Percentiles rank a stretch among this genome's conserved stretches.
Conservation (phyloP, 2,888 invertebrate genomes). For the Scaptomyza tumidula region DNA sequence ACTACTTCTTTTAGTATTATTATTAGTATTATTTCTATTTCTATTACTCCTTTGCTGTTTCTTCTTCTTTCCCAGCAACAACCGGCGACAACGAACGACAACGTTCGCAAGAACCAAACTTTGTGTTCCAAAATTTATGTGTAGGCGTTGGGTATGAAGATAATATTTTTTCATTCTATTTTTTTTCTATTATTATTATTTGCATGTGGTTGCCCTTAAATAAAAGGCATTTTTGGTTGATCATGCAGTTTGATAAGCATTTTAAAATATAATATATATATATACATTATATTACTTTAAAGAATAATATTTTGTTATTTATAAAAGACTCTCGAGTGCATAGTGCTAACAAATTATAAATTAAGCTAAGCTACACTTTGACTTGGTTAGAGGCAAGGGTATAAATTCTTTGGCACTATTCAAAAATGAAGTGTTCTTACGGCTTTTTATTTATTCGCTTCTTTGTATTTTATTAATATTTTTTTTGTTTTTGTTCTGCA, state of each 20-base stretch:
- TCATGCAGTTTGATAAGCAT: background rate
- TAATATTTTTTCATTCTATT: slow-evolving; percentile 1
- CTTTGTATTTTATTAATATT: slow-evolving; percentile 15
- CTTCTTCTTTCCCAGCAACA: slow-evolving; percentile 12
- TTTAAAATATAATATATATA: background rate
- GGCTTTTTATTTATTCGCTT: slow-evolving; percentile 11
- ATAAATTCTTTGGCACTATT: slow-evolving; percentile 10
- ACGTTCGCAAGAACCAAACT: slow-evolving; percentile 61
- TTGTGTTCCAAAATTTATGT: slow-evolving; percentile 65
- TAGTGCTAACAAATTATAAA: background rate
- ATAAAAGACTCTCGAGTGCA: background rate
- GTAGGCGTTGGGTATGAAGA: slow-evolving; percentile 24
- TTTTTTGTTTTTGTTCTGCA: slow-evolving; percentile 19
- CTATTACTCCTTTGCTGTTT: slow-evolving; percentile 12
- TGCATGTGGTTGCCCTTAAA: slow-evolving; percentile 7
- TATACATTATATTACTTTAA: background rate
- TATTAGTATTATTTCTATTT: slow-evolving; percentile 32
- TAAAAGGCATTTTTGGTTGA: background rate
- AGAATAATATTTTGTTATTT: background rate
- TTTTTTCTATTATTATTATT: too few species aligned
- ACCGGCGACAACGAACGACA: slow-evolving; percentile 8
- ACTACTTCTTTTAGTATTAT: slow-evolving; percentile 57
- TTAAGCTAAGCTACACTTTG: background rate
- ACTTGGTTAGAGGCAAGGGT: slow-evolving; percentile 17
- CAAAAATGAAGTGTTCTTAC: background rate